Conservation (phyloP, 1,140 invertebrate genomes). For the Chironomus striatipennis region DNA sequence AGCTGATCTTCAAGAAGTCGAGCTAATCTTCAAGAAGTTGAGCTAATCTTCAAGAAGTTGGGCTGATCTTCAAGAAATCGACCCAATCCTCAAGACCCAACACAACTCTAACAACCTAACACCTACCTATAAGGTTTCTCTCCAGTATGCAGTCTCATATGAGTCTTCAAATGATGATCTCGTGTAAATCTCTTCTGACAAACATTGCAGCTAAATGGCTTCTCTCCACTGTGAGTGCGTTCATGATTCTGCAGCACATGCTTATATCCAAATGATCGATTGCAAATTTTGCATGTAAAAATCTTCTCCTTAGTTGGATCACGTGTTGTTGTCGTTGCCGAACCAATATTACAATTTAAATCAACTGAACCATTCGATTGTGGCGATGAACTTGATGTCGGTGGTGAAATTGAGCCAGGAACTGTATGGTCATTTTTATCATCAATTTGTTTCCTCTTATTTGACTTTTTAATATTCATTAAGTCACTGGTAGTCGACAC, state of each 20-base stretch:
- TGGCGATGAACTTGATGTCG: slow-evolving; percentile 45
- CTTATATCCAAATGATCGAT: slow-evolving; percentile 84
- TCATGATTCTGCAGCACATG: slow-evolving; percentile 94
- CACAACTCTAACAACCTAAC: too few species aligned
- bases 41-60: too few species aligned
- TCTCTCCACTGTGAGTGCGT: slow-evolving; percentile 92
- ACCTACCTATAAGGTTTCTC: slow-evolving; percentile 64
- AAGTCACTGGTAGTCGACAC: slow-evolving; percentile 34
- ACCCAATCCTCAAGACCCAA: too few species aligned
- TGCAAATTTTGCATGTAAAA: slow-evolving; percentile 81
- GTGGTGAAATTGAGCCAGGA: slow-evolving; percentile 41
- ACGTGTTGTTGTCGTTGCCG: slow-evolving; percentile 41
- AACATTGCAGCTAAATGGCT: slow-evolving; percentile 90
- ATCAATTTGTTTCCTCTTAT: slow-evolving; percentile 33
- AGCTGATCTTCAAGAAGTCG: too few species aligned
- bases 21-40: too few species aligned
- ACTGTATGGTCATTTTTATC: neutral
- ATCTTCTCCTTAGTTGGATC: slow-evolving; percentile 62
- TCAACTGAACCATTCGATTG: slow-evolving; percentile 37
- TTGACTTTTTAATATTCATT: slow-evolving; percentile 29
- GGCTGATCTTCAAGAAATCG: too few species aligned
- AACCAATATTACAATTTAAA: slow-evolving; percentile 26
- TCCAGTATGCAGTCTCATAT: slow-evolving; percentile 86
- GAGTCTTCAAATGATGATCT: slow-evolving; percentile 91
- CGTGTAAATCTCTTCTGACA: slow-evolving; percentile 93